phyloP scores from a whole-genome alignment of 2,888 invertebrate species.

The Miltochrista miniata region DNA sequence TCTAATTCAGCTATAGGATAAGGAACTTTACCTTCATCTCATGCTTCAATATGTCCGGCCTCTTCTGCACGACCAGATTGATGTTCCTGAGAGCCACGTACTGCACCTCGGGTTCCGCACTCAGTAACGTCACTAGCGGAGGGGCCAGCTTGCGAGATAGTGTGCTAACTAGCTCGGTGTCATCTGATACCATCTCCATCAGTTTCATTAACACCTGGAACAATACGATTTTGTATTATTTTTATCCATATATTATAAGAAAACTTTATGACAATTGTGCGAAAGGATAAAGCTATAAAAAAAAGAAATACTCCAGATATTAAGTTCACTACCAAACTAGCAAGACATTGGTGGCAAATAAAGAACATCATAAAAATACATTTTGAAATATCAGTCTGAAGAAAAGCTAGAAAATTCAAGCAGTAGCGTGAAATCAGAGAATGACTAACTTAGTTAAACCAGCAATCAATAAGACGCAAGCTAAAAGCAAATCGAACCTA shows the following conservation, averaged over 20 bases:
- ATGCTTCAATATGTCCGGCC: conserved; percentile 98
- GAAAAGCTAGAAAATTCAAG: too few species aligned
- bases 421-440: too few species aligned
- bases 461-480: background rate
- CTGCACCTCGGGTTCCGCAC: conserved; percentile 99
- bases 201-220: conserved; percentile 95
- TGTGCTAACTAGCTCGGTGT: conserved; percentile 96
- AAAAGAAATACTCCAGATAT: too few species aligned
- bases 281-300: too few species aligned
- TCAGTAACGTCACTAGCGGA: conserved; percentile 98
- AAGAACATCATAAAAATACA: too few species aligned
- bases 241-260: too few species aligned
- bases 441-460: too few species aligned
- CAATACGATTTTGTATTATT: background rate
- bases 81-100: conserved; percentile 99
- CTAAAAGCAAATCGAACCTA: too few species aligned
- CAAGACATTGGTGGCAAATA: too few species aligned
- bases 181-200: conserved; percentile 97
- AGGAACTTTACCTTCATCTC: conserved; percentile 95
- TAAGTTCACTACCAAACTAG: too few species aligned
- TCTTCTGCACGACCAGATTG: conserved; percentile 99
- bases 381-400: too few species aligned
- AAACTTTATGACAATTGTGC: too few species aligned
- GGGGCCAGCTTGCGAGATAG: conserved; percentile 98
- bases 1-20: conserved; percentile 84